phyloP scores from a whole-genome alignment of 2,113 vertebrate genomes.

The Gila orcuttii region DNA sequence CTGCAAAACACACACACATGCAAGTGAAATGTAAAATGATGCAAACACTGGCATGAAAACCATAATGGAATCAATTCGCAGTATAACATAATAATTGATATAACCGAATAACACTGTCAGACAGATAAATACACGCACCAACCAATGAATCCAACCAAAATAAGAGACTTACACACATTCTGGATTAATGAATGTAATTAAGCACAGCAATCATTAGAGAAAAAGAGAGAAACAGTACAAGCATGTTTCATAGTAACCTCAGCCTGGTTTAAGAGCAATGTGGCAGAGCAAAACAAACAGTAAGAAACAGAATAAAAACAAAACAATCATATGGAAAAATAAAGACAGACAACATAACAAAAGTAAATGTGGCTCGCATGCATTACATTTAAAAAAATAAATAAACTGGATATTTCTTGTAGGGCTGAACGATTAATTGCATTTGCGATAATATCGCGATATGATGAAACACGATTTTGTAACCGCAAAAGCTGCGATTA shows the following conservation, averaged over 20 bases:
- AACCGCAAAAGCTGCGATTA: no score
- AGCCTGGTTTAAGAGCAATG: neutral
- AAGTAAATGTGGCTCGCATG: neutral
- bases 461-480: no score
- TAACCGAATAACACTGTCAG: neutral
- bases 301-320: neutral
- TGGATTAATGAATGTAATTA: constrained; percentile 20
- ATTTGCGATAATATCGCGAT: no score
- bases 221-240: constrained; percentile 6
- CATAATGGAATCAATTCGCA: constrained; percentile 34
- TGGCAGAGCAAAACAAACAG: neutral
- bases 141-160: neutral
- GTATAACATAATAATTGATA: constrained; percentile 22
- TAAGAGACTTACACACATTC: neutral
- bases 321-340: neutral
- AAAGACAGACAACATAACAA: neutral
- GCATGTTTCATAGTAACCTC: neutral
- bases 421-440: no score
- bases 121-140: neutral
- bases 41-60: constrained; percentile 19
- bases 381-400: neutral
- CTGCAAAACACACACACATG: neutral
- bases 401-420: neutral
- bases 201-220: neutral
- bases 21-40: constrained; percentile 25